These are phyloP conservation scores for Ochotona curzoniae DNA, from an alignment of 2,113 vertebrate genomes.

Conservation along the genomic window DNA sequence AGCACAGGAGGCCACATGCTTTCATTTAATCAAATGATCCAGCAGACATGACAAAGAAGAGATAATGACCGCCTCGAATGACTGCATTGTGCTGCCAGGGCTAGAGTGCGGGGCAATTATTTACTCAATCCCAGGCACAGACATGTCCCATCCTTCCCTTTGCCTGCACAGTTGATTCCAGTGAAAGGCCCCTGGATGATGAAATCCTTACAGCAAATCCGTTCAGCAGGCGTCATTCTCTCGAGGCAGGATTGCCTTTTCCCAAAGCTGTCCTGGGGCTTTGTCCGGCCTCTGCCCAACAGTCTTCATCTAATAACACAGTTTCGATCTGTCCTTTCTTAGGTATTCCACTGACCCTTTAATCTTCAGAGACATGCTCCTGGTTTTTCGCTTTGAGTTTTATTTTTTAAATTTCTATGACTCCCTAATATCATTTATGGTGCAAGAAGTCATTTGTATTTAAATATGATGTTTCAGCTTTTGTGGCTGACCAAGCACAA, in stretches of 20 bases:
- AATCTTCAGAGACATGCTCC: constrained; percentile 56
- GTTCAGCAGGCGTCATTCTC: constrained; percentile 10
- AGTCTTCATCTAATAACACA: constrained; percentile 53
- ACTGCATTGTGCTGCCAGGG: constrained; percentile 70
- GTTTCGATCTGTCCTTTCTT: constrained; percentile 53
- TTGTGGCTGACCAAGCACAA: constrained; percentile 5
- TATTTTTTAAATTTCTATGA: constrained; percentile 51
- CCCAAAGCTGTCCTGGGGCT: constrained; percentile 46
- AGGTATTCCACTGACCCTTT: constrained; percentile 45
- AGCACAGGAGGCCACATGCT: constrained; percentile 51
- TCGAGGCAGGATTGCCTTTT: constrained; percentile 50
- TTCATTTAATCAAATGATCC: constrained; percentile 81
- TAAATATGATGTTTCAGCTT: not conserved
- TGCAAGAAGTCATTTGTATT: constrained; percentile 27
- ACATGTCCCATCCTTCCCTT: constrained; percentile 59
- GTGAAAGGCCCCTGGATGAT: constrained; percentile 67
- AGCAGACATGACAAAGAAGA: constrained; percentile 66
- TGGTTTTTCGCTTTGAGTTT: constrained; percentile 52
- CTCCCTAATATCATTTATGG: constrained; percentile 41
- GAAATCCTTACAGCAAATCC: constrained; percentile 65
- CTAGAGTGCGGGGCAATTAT: constrained; percentile 56
- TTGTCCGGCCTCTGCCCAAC: constrained; percentile 53
- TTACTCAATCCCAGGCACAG: constrained; percentile 53
- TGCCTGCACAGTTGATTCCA: constrained; percentile 63
- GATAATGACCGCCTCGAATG: constrained; percentile 61